These are phyloP conservation scores for Hybognathus amarus DNA, from an alignment of 2,797 vertebrate species.

Conservation along the genomic window DNA sequence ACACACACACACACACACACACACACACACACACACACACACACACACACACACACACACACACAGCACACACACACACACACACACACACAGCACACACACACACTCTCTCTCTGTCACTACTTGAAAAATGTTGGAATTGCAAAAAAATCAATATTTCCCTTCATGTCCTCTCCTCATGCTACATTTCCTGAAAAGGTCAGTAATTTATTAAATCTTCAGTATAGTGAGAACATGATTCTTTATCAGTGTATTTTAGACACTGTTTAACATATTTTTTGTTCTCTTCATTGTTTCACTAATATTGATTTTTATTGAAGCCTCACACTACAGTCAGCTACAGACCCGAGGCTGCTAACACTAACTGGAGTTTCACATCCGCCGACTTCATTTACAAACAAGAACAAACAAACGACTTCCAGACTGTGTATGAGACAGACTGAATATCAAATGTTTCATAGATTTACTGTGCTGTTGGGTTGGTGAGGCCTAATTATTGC, in stretches of 20 bases:
- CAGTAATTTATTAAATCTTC: conserved; percentile 44
- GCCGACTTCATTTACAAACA: conserved; percentile 31
- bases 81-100: too few relatives aligned
- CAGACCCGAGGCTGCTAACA: neutral
- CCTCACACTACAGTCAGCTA: conserved; percentile 2
- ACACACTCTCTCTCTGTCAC: neutral
- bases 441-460: neutral
- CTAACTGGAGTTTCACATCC: neutral
- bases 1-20: too few relatives aligned
- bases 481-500: neutral
- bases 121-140: conserved; percentile 38
- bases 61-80: neutral
- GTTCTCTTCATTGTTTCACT: conserved; percentile 19
- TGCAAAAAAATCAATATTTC: conserved; percentile 40
- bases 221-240: conserved; percentile 1
- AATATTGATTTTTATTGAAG: conserved; percentile 22
- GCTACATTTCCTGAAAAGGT: conserved; percentile 44
- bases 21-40: too few relatives aligned
- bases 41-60: too few relatives aligned
- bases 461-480: neutral
- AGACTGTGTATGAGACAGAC: neutral
- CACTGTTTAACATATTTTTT: conserved; percentile 17
- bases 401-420: conserved; percentile 7
- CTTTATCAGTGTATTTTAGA: conserved; percentile 21
- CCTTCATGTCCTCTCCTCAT: conserved; percentile 37